Evolutionary conservation across 2,797 vertebrate genomes (phyloP), one percentile per base, ranked within the genome.

Genomic region (Epinephelus malabaricus): DNA sequence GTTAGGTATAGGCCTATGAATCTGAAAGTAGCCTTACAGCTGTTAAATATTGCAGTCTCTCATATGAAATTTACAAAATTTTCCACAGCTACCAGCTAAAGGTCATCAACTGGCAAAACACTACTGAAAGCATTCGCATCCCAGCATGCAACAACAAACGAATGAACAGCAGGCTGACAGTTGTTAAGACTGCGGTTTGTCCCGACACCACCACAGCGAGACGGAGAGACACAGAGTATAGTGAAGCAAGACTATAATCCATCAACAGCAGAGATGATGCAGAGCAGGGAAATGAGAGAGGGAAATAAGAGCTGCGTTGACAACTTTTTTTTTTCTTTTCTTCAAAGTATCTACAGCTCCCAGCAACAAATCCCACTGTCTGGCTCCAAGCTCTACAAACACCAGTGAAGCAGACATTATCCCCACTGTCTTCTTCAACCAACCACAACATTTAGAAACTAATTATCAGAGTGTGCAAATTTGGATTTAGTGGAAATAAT

Each of bases 21-120:
- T 85, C 66, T 74, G 72, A 66, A 81, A 84, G 45, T 11, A 81
- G 72, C 45, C 66, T 54, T 4, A 59, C 69, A 87, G 78, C 79
- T 91, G 45, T 82, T 90, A 81, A 85, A 89, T 85, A 86, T 80
- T 89, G 70, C 83, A 76, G 67, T 34, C n/a, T 55, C 68, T 91
- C 79, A 69, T 77, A 56, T 87, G 47, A 81, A 88, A 89, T 78
- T 59, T 69, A 82, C 53, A 53, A 75, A 77, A 19, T 46, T 43
- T 78, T 18, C 70, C 69, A 76, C 53, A 25, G 49, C 65, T 51
- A 71, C 59, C 60, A 60, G 40, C 55, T 58, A 38, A 70, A 82
- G 43, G 14, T 61, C 62, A 67, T 53, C 73, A 21, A 9, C 6
- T 43, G 18, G 67, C 23, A 50, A 67, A 62, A 25, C 10, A 30